Evolutionary conservation across 2,888 invertebrate species (phyloP).

Genomic region (Melanchra persicariae): DNA sequence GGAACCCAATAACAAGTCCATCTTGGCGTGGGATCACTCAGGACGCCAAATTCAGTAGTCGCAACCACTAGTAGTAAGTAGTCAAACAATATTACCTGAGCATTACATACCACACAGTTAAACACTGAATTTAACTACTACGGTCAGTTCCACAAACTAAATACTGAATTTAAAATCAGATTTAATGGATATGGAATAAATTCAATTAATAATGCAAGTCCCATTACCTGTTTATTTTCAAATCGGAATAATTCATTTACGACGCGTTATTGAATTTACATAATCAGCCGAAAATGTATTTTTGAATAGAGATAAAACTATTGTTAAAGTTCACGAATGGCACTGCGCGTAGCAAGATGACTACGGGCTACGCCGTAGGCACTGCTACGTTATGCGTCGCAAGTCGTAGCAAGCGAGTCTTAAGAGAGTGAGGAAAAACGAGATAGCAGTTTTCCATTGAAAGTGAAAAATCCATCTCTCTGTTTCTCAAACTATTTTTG

Average conservation of each 20-base stretch:
- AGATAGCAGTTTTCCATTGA: too few species aligned
- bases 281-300: neutral
- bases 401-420: neutral
- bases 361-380: slow-evolving; percentile 19
- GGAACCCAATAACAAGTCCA: too few species aligned
- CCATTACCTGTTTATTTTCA: slow-evolving; percentile 4
- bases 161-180: neutral
- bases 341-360: neutral
- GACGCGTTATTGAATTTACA: neutral
- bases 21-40: neutral
- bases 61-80: too few species aligned
- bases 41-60: too few species aligned
- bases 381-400: neutral
- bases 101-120: neutral
- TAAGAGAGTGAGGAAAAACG: too few species aligned
- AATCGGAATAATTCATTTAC: neutral
- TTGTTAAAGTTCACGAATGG: neutral
- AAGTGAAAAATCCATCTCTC: too few species aligned
- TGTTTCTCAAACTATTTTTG: too few species aligned
- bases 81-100: too few species aligned
- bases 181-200: slow-evolving; percentile 2
- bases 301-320: neutral
- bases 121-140: neutral
- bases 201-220: slow-evolving; percentile 6
- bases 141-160: neutral